Evolutionary conservation across 2,113 vertebrate genomes (phyloP).

Genomic region (Pterophyllum scalare): DNA sequence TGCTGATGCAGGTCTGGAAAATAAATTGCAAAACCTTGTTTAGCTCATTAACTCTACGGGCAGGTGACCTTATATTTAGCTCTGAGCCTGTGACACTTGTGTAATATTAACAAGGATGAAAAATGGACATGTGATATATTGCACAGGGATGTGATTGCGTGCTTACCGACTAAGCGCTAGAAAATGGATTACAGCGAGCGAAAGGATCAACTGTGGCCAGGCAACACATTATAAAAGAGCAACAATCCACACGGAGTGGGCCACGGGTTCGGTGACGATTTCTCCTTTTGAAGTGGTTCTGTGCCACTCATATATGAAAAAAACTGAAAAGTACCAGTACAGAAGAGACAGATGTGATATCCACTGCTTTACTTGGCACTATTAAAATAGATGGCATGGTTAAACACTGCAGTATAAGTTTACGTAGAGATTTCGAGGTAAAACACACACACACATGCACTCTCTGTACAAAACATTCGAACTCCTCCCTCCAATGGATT

Average conservation of each 20-base stretch:
- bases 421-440: constrained; percentile 28
- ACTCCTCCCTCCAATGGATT: background rate
- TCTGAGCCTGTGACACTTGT: constrained; percentile 14
- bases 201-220: constrained; percentile 60
- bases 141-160: constrained; percentile 18
- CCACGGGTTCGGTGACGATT: constrained; percentile 19
- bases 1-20: too few species aligned
- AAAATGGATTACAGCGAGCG: constrained; percentile 72
- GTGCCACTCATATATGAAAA: constrained; percentile 32
- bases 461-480: background rate
- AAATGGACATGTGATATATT: constrained; percentile 50
- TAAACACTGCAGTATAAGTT: constrained; percentile 11
- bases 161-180: constrained; percentile 48
- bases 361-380: background rate
- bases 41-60: constrained; percentile 20
- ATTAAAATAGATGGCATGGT: background rate
- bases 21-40: too few species aligned
- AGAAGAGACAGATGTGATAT: constrained; percentile 15
- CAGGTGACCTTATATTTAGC: constrained; percentile 6
- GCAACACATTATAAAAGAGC: constrained; percentile 67
- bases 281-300: constrained; percentile 9
- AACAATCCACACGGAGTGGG: constrained; percentile 43
- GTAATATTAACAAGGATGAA: constrained; percentile 12
- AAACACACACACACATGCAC: background rate
- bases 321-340: constrained; percentile 5